Percentiles rank a stretch among this genome's conserved stretches.
Evolutionary conservation across 2,797 vertebrate species (phyloP).

Genomic region (Tragopan temminckii): DNA sequence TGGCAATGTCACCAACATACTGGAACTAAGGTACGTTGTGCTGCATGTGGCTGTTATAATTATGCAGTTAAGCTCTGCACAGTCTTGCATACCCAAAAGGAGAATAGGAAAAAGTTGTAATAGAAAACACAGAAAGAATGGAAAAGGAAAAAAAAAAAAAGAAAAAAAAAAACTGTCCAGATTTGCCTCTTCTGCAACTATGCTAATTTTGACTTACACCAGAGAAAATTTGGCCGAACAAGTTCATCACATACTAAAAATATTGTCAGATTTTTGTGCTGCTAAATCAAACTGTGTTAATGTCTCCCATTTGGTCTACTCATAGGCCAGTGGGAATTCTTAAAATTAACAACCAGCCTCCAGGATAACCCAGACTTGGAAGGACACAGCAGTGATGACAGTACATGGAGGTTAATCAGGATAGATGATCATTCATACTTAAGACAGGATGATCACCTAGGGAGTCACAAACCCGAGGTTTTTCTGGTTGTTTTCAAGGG

Average conservation of each 20-base stretch:
- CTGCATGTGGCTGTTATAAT: background rate
- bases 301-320: background rate
- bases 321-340: slow-evolving; percentile 1
- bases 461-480: background rate
- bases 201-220: slow-evolving; percentile 38
- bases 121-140: background rate
- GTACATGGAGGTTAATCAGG: background rate
- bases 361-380: slow-evolving; percentile 17
- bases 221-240: background rate
- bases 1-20: slow-evolving; percentile 96
- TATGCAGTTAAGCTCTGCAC: background rate
- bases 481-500: background rate
- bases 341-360: slow-evolving; percentile 32
- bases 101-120: background rate
- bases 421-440: slow-evolving; percentile 10
- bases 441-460: background rate
- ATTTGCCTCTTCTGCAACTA: slow-evolving; percentile 27
- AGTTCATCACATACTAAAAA: background rate
- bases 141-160: background rate
- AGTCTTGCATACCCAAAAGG: background rate
- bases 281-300: slow-evolving; percentile 31
- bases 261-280: slow-evolving; percentile 22
- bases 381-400: background rate
- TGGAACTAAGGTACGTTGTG: slow-evolving; percentile 92
- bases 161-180: background rate